Evolutionary conservation across 2,888 invertebrate species (phyloP).

Genomic region (Acronicta alni): DNA sequence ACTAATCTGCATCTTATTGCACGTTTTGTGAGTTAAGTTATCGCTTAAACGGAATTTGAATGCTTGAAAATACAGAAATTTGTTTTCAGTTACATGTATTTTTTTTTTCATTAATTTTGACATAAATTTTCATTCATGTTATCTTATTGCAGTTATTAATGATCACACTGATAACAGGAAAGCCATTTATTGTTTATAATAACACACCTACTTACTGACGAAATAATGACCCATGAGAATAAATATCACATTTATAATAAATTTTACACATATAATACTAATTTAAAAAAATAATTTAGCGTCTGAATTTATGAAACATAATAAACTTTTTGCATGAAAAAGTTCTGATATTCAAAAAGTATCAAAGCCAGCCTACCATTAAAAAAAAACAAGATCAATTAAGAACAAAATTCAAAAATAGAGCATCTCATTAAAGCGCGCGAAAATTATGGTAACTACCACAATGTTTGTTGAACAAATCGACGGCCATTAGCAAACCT

Average conservation of each 20-base stretch:
- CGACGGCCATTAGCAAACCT: conserved; percentile 28
- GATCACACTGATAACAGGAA: not conserved
- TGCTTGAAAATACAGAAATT: conserved; percentile 5
- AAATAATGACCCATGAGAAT: not conserved
- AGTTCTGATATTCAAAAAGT: not conserved
- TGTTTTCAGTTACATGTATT: not conserved
- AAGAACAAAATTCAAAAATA: conserved; percentile 3
- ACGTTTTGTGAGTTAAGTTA: conserved; percentile 24
- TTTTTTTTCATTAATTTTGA: not conserved
- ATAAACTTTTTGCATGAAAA: not conserved
- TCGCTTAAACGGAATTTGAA: conserved; percentile 7
- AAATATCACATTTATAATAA: not conserved
- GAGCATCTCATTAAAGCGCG: conserved; percentile 19
- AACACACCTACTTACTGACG: not conserved
- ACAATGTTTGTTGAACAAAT: conserved; percentile 42
- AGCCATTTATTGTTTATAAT: not conserved
- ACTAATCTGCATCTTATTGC: conserved; percentile 33
- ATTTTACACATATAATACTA: too few species aligned
- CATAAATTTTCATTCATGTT: conserved; percentile 18
- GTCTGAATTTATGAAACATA: not conserved
- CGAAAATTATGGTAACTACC: conserved; percentile 25
- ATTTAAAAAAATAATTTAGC: too few species aligned
- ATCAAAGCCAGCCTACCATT: too few species aligned
- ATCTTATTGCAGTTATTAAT: not conserved
- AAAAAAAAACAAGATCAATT: conserved; percentile 7